Base-by-base conservation (phyloP, 2,888 invertebrate species). In the Pseudococcus jackbeardsleyi region DNA sequence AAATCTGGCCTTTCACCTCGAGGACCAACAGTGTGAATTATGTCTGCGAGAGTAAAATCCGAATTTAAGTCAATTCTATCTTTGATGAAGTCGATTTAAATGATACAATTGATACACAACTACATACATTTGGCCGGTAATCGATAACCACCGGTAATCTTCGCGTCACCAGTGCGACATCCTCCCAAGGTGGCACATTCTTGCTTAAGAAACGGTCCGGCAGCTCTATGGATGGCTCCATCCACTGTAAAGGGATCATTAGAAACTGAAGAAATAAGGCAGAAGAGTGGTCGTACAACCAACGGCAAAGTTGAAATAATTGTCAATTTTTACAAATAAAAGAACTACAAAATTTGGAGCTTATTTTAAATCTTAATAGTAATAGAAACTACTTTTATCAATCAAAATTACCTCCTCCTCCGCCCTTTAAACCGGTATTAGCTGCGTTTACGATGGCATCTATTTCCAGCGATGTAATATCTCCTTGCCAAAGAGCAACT, bases 391-490 rank as follows among this genome's bases (percentile, higher is more conserved):
- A 33, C 26, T 33, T 33, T 12, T 11, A 50, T 50, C 48, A 50
- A 50, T 50, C 11, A 4, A 54, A n/a, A 46, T 85, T 91, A 94
- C 94, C 94, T 91, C 97, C 97, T 46, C 97, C 97, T 39, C 98
- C 97, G 9, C 96, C 96, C 84, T 93, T 91, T 72, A 97, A 92
- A 22, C 92, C 91, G 0, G 93, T 93, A 92, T 98, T 98, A 0
- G 98, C 98, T 54, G 98, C 97, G 93, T 98, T 98, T 0, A 97
- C 97, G 90, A 98, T 96, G 0, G 95, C 96, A 93, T 97, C 97
- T 89, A 97, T 93, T 93, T 96, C 96, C 82, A 98, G 92, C 86
- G 93, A 93, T 0, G 97, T 97, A 33, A 98, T 97, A 91, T 97
- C 97, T 1, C 97, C 97, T 91, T 92, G 92, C 92, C 94, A 96